phyloP scores from a whole-genome alignment of 2,113 vertebrate species.

The Microtus oregoni region DNA sequence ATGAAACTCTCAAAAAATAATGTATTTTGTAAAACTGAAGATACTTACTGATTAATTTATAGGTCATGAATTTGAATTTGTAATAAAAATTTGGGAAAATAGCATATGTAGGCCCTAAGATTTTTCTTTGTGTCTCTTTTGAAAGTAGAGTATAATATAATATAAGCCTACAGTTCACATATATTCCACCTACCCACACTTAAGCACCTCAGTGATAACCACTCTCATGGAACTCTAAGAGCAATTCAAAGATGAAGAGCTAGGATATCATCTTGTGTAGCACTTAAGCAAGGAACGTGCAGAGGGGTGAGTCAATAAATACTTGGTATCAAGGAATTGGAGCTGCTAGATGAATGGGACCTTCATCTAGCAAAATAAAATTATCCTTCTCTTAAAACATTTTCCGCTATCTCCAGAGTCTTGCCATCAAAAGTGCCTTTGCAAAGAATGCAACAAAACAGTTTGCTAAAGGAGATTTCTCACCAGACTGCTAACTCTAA shows the following conservation, averaged over 20 bases:
- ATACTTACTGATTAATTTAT: constrained; percentile 27
- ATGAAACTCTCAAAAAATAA: background rate
- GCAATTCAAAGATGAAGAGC: background rate
- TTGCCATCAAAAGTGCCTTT: background rate
- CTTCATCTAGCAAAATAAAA: background rate
- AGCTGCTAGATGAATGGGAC: background rate
- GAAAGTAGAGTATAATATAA: background rate
- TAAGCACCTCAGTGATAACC: background rate
- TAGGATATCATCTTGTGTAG: background rate
- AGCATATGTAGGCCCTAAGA: background rate
- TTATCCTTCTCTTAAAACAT: background rate
- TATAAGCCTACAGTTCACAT: background rate
- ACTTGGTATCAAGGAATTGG: background rate
- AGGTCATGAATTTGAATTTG: background rate
- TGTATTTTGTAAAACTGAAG: background rate
- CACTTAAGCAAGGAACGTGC: background rate
- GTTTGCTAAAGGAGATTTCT: background rate
- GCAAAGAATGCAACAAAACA: background rate
- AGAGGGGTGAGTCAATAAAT: background rate
- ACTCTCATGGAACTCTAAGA: background rate
- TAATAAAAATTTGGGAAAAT: background rate
- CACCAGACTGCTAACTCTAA: background rate
- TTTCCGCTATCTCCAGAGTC: background rate
- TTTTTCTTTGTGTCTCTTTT: background rate
- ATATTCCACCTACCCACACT: background rate